Evolutionary conservation across 1,140 invertebrate species (phyloP).

Genomic region (Metaphire vulgaris): DNA sequence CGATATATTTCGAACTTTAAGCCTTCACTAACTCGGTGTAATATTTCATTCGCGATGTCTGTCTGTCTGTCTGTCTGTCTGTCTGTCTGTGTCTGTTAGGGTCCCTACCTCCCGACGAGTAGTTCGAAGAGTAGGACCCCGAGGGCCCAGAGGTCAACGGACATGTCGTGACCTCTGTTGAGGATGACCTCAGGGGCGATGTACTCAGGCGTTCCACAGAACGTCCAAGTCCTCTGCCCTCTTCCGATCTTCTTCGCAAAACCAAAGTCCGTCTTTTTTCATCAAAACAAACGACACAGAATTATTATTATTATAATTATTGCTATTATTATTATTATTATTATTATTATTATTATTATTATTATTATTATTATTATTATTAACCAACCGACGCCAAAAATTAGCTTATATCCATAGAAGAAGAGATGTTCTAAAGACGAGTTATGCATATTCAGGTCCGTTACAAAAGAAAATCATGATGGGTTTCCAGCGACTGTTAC

Average conservation of each 20-base stretch:
- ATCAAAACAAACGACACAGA: not conserved
- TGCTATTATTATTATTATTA: not conserved
- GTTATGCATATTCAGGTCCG: too few relatives aligned
- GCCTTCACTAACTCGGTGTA: too few relatives aligned
- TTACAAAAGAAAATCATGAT: too few relatives aligned
- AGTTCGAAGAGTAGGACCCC: constrained; percentile 88
- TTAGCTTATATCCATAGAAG: too few relatives aligned
- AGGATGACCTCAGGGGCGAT: constrained; percentile 87
- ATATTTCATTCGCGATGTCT: too few relatives aligned
- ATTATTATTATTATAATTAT: not conserved
- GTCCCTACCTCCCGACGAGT: constrained; percentile 63
- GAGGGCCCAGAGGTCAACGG: constrained; percentile 90
- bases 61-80: too few relatives aligned
- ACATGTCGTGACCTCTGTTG: constrained; percentile 78
- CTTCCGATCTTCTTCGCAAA: constrained; percentile 78
- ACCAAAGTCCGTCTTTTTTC: constrained; percentile 77
- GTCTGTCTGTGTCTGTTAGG: not conserved
- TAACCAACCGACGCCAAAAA: too few relatives aligned
- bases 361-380: not conserved
- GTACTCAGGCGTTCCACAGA: constrained; percentile 89
- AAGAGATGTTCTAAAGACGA: too few relatives aligned
- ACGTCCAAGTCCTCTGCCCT: constrained; percentile 90
- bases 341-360: not conserved
- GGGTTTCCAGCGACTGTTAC: too few relatives aligned
- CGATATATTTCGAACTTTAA: too few relatives aligned